Conservation (phyloP, 2,888 invertebrate genomes). For the Nomada ruficornis region DNA sequence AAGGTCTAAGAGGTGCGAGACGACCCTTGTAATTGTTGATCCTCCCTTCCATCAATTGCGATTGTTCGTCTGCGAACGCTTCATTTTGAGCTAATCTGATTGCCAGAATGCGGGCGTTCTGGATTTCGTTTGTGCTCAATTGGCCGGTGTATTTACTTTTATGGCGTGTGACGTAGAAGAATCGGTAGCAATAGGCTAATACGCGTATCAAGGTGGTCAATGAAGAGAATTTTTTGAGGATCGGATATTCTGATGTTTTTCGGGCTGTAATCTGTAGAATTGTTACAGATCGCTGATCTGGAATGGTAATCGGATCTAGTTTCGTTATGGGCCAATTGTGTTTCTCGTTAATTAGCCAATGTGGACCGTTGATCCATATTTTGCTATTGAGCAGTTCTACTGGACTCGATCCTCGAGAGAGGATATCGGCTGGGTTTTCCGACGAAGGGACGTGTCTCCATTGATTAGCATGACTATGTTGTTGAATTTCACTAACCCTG, state of each 20-base stretch:
- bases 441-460: slow-evolving; percentile 3
- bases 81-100: background rate
- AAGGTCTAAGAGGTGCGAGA: background rate
- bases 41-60: background rate
- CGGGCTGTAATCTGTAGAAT: too few relatives aligned
- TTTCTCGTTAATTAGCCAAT: background rate
- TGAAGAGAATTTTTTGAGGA: background rate
- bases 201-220: background rate
- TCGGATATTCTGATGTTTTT: too few relatives aligned
- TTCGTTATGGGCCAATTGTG: background rate
- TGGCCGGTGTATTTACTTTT: background rate
- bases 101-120: background rate
- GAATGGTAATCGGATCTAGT: background rate
- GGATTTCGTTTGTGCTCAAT: background rate
- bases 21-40: background rate
- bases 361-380: background rate
- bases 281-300: background rate
- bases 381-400: background rate
- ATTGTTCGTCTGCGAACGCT: background rate
- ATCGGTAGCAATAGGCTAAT: background rate
- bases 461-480: too few relatives aligned
- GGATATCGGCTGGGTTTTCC: slow-evolving; percentile 30
- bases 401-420: slow-evolving; percentile 3
- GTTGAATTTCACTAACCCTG: background rate
- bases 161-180: background rate